Percentiles rank a stretch among this genome's conserved stretches.
phyloP scores from a whole-genome alignment of 2,113 vertebrate genomes.

The Chaenocephalus aceratus region DNA sequence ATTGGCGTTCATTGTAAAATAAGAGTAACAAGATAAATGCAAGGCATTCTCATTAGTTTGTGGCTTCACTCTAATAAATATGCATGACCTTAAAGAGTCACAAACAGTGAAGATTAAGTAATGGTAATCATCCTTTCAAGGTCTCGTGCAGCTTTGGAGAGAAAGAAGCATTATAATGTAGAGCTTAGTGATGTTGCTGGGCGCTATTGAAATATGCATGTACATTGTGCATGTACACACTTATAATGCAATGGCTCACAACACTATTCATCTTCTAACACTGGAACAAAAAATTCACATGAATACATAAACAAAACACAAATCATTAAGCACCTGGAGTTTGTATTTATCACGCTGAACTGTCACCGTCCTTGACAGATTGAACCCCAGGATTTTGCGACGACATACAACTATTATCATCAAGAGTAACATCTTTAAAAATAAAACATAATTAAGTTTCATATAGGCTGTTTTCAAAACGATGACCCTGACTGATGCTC shows the following conservation, averaged over 20 bases:
- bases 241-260: neutral
- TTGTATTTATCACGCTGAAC: constrained; percentile 15
- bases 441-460: constrained; percentile 18
- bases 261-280: constrained; percentile 10
- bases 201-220: constrained; percentile 2
- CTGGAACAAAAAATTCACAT: neutral
- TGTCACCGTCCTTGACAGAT: constrained; percentile 25
- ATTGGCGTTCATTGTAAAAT: constrained; percentile 66
- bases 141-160: constrained; percentile 34
- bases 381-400: constrained; percentile 1
- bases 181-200: constrained; percentile 13
- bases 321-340: neutral
- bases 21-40: constrained; percentile 69
- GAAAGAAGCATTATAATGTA: neutral
- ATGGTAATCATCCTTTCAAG: constrained; percentile 68
- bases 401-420: neutral
- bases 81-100: constrained; percentile 74
- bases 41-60: constrained; percentile 59
- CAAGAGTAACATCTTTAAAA: constrained; percentile 6
- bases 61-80: constrained; percentile 72
- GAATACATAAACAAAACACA: constrained; percentile 1
- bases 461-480: constrained; percentile 9
- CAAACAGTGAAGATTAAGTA: constrained; percentile 68
- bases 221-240: neutral
- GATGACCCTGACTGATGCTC: neutral